phyloP scores from a whole-genome alignment of 2,113 vertebrate genomes.

The Pangasianodon gigas region DNA sequence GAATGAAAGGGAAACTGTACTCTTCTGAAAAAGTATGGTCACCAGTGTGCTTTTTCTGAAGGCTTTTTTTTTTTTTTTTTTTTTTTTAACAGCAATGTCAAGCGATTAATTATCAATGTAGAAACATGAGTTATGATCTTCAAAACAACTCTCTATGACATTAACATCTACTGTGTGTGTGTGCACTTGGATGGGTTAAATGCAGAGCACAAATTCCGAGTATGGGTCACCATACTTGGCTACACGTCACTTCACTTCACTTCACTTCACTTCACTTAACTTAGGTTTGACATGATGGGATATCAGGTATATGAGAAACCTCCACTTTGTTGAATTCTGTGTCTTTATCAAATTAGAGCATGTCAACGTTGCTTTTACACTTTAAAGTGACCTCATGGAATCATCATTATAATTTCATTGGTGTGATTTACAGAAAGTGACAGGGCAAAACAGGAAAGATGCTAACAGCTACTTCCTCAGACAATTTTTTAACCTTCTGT shows the following conservation, averaged over 20 bases:
- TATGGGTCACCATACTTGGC: no score
- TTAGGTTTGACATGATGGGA: not conserved
- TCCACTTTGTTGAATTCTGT: not conserved
- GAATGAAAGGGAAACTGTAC: not conserved
- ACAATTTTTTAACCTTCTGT: not conserved
- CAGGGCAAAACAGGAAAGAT: not conserved
- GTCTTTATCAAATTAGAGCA: not conserved
- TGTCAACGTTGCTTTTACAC: not conserved
- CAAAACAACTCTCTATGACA: not conserved
- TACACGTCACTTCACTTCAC: no score
- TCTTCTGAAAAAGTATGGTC: not conserved
- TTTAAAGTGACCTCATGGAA: not conserved
- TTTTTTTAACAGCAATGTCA: no score
- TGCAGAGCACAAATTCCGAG: no score
- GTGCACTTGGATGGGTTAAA: no score
- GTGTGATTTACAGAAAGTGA: not conserved
- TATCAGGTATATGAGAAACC: no score
- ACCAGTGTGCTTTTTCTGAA: no score
- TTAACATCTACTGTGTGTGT: no score
- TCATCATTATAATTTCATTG: not conserved
- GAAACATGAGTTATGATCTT: no score
- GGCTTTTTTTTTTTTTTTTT: no score
- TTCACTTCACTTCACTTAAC: no score
- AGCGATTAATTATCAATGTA: no score
- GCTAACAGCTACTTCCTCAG: not conserved